Evolutionary conservation across 92 coral and sea anemone species (phyloP).

Genomic region (Chrysogorgia sp.): DNA sequence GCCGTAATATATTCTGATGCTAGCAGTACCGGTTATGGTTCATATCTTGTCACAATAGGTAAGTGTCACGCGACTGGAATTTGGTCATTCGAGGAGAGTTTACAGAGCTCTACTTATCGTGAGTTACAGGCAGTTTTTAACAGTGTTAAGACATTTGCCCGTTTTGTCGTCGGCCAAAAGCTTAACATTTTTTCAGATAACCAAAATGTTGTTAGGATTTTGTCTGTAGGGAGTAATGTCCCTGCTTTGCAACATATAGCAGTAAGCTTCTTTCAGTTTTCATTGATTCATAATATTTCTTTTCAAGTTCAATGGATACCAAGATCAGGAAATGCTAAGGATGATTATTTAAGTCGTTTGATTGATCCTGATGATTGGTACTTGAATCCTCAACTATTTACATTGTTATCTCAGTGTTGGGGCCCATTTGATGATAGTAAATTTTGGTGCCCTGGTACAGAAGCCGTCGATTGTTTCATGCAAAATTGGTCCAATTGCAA

Average conservation of each 20-base stretch:
- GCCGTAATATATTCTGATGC: constrained; percentile 15
- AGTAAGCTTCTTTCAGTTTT: background rate
- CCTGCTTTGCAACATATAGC: background rate
- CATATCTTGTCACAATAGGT: background rate
- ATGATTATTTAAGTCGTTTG: constrained; percentile 18
- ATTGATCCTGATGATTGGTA: background rate
- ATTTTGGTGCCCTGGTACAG: constrained; percentile 60
- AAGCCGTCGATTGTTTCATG: constrained; percentile 55
- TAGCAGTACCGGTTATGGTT: constrained; percentile 13
- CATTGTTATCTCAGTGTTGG: constrained; percentile 31
- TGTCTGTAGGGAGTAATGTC: background rate
- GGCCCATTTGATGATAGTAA: constrained; percentile 58
- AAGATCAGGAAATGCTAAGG: constrained; percentile 16
- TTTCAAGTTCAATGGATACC: constrained; percentile 40
- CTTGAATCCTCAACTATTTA: background rate
- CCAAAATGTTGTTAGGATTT: background rate
- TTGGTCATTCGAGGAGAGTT: background rate
- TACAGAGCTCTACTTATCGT: background rate
- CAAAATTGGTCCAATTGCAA: constrained; percentile 53
- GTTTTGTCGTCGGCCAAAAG: background rate
- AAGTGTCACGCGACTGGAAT: background rate
- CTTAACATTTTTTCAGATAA: background rate
- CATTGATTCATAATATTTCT: background rate
- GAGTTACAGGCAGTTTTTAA: background rate
- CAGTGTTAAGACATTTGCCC: background rate